These are phyloP conservation scores for Eucidaris tribuloides DNA, from an alignment of 35 echinoderm and acorn worm genomes.

Conservation along the genomic window DNA sequence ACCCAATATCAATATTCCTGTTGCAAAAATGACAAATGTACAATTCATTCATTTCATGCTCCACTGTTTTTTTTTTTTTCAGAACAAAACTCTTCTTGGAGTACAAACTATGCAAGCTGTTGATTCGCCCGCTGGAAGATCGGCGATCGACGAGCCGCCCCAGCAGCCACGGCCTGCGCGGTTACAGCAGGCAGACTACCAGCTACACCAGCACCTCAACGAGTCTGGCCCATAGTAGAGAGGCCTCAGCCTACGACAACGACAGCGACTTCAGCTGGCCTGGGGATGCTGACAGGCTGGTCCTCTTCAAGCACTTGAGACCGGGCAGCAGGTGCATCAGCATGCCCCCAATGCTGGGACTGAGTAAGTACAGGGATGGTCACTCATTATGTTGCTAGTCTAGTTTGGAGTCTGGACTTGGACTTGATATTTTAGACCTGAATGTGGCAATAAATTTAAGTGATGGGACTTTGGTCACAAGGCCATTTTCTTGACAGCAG, in stretches of 20 bases:
- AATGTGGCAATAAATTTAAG: too few relatives aligned
- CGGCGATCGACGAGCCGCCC: conserved; percentile 57
- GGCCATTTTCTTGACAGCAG: too few relatives aligned
- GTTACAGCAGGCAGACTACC: conserved; percentile 84
- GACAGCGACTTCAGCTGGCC: conserved; percentile 70
- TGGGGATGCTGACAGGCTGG: conserved; percentile 57
- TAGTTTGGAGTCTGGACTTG: too few relatives aligned
- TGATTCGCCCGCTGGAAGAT: conserved; percentile 80
- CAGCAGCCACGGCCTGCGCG: conserved; percentile 56
- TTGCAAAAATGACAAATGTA: too few relatives aligned
- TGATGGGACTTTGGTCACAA: too few relatives aligned
- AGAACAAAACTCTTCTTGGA: conserved; percentile 93
- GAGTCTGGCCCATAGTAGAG: conserved; percentile 70
- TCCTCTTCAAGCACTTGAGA: conserved; percentile 74
- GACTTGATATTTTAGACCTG: too few relatives aligned
- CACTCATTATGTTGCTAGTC: too few relatives aligned
- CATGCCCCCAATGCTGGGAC: conserved; percentile 80
- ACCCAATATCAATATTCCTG: too few relatives aligned
- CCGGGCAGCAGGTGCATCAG: conserved; percentile 90
- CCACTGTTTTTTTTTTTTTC: too few relatives aligned
- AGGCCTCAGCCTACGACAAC: conserved; percentile 62
- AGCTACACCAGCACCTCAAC: conserved; percentile 87
- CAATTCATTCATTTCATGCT: too few relatives aligned
- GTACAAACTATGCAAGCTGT: conserved; percentile 87
- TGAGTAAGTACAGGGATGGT: conserved; percentile 77